Percentiles rank a stretch among this genome's conserved stretches.
Evolutionary conservation across 1,140 invertebrate species (phyloP).

Genomic region (Euura lappo): DNA sequence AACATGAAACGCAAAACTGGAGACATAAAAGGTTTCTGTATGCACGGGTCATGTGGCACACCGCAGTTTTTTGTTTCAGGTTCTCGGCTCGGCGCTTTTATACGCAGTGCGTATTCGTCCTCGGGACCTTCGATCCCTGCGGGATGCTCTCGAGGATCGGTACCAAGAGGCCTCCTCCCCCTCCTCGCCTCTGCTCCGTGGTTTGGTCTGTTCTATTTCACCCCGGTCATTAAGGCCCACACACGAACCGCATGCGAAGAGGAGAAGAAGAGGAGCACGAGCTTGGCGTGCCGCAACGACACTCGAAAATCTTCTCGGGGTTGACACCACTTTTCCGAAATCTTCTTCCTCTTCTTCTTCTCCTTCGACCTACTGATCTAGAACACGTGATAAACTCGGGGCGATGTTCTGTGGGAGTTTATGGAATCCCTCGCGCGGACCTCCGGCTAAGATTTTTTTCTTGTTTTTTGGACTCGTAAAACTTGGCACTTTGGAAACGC

Average conservation of each 20-base stretch:
- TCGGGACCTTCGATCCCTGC: not conserved
- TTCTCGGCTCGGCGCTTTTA: not conserved
- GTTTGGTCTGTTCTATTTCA: constrained; percentile 5
- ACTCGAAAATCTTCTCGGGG: not conserved
- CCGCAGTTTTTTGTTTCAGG: constrained; percentile 5
- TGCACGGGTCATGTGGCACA: constrained; percentile 7
- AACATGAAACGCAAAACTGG: constrained; percentile 8
- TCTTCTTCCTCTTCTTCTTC: not conserved
- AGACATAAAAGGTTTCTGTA: constrained; percentile 13
- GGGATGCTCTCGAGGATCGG: not conserved
- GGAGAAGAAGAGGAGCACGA: not conserved
- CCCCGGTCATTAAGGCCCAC: constrained; percentile 5
- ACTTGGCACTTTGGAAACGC: too few species aligned
- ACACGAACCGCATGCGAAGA: not conserved
- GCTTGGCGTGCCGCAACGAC: not conserved
- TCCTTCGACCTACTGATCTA: too few species aligned
- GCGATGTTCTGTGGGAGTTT: too few species aligned
- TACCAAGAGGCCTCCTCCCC: not conserved
- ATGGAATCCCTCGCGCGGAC: too few species aligned
- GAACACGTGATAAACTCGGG: too few species aligned
- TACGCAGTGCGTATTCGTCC: not conserved
- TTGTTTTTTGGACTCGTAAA: too few species aligned
- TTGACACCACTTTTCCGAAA: not conserved
- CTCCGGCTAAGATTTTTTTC: too few species aligned
- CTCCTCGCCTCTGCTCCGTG: not conserved